A percentile compares a stretch with the other conserved stretches of the same genome.
Evolutionary conservation across 2,888 invertebrate species (phyloP).

Genomic region (Agrotis clavis): DNA sequence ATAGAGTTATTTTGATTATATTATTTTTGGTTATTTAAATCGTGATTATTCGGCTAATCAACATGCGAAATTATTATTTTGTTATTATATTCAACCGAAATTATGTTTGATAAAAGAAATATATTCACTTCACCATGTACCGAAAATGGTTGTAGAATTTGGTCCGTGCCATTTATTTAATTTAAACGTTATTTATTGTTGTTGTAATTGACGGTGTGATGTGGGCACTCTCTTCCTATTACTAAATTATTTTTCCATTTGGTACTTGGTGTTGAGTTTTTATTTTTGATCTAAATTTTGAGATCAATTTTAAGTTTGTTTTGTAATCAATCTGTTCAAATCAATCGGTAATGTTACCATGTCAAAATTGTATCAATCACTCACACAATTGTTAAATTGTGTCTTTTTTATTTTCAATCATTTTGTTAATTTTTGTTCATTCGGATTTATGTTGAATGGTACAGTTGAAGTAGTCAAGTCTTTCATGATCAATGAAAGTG

Average conservation of each 20-base stretch:
- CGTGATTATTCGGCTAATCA: slow-evolving; percentile 83
- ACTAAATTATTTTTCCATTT: slow-evolving; percentile 83
- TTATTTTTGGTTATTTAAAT: slow-evolving; percentile 76
- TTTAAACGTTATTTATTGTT: slow-evolving; percentile 87
- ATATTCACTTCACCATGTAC: slow-evolving; percentile 86
- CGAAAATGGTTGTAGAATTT: slow-evolving; percentile 83
- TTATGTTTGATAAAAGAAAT: slow-evolving; percentile 75
- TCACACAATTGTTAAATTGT: too few species aligned
- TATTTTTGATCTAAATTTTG: slow-evolving; percentile 77
- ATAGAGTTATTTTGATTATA: slow-evolving; percentile 84
- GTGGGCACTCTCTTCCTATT: slow-evolving; percentile 83
- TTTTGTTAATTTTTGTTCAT: slow-evolving; percentile 67
- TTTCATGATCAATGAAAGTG: slow-evolving; percentile 83
- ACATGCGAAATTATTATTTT: slow-evolving; percentile 80
- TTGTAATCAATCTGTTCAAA: slow-evolving; percentile 74
- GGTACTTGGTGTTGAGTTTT: slow-evolving; percentile 89
- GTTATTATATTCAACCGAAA: slow-evolving; percentile 81
- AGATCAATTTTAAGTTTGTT: slow-evolving; percentile 79
- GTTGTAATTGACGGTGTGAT: slow-evolving; percentile 76
- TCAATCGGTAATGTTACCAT: slow-evolving; percentile 82
- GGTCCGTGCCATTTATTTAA: slow-evolving; percentile 91
- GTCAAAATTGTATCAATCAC: slow-evolving; percentile 68
- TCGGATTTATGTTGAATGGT: slow-evolving; percentile 65
- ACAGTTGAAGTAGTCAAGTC: slow-evolving; percentile 83
- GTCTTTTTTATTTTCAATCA: slow-evolving; percentile 69